Percentiles rank a stretch among this genome's conserved stretches.
phyloP scores from a whole-genome alignment of 2,888 invertebrate species.

The Eutolmus rufibarbis region DNA sequence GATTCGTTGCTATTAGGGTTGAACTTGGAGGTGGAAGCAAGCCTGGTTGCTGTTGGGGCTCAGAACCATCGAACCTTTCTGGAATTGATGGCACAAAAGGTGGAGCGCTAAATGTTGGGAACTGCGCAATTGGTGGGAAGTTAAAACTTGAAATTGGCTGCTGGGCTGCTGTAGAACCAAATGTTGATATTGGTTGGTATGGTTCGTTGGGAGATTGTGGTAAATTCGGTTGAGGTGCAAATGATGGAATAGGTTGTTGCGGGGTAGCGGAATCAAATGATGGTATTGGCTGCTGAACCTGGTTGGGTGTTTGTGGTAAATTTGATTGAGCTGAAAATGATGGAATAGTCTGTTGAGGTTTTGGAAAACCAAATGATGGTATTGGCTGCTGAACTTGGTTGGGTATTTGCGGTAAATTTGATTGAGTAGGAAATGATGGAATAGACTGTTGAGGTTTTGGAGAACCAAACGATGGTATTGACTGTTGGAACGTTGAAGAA shows the following conservation, averaged over 20 bases:
- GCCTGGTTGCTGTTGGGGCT: neutral
- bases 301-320: neutral
- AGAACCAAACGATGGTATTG: neutral
- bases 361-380: neutral
- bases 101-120: neutral
- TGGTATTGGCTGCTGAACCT: neutral
- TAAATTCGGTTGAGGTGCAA: neutral
- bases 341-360: neutral
- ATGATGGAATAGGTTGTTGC: neutral
- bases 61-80: neutral
- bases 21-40: constrained; percentile 32
- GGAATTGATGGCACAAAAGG: neutral
- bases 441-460: neutral
- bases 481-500: neutral
- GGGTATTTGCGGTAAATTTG: neutral
- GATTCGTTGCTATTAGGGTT: neutral
- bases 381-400: neutral
- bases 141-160: neutral
- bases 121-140: neutral
- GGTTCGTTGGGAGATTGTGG: neutral
- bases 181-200: neutral
- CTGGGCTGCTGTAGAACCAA: neutral
- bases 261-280: neutral
- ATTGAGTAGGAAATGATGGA: neutral
- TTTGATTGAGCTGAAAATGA: neutral